Evolutionary conservation across 2,113 vertebrate species (phyloP).

Genomic region (Sturnus vulgaris): DNA sequence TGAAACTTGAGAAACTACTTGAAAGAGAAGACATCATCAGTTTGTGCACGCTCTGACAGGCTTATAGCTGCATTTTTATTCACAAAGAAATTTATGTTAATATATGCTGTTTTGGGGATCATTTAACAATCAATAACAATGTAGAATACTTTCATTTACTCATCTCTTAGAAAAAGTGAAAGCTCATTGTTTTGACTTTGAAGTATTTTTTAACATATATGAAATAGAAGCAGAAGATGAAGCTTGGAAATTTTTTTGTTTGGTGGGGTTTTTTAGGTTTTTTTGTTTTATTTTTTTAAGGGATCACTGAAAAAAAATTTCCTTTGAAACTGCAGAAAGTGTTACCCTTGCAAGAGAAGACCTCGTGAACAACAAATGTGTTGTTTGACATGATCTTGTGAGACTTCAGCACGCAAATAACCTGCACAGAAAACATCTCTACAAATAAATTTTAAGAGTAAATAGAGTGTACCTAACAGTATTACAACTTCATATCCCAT

Average conservation of each 20-base stretch:
- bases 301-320: neutral
- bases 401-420: neutral
- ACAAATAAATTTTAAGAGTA: neutral
- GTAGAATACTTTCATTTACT: neutral
- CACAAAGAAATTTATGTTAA: neutral
- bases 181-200: neutral
- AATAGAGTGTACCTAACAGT: neutral
- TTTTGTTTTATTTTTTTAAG: neutral
- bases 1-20: neutral
- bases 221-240: neutral
- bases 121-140: neutral
- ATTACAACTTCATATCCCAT: neutral
- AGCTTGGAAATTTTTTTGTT: neutral
- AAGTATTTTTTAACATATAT: neutral
- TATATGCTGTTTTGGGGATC: neutral
- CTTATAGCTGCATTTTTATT: neutral
- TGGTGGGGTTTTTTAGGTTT: no score
- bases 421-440: neutral
- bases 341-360: neutral
- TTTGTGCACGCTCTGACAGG: neutral
- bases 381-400: neutral
- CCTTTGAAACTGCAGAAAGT: neutral
- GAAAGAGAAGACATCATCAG: neutral
- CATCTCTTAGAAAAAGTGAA: neutral
- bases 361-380: conserved; percentile 10